Percentiles rank a stretch among this genome's conserved stretches.
Conservation (phyloP, 2,888 invertebrate species). For the Synergus umbraculus region DNA sequence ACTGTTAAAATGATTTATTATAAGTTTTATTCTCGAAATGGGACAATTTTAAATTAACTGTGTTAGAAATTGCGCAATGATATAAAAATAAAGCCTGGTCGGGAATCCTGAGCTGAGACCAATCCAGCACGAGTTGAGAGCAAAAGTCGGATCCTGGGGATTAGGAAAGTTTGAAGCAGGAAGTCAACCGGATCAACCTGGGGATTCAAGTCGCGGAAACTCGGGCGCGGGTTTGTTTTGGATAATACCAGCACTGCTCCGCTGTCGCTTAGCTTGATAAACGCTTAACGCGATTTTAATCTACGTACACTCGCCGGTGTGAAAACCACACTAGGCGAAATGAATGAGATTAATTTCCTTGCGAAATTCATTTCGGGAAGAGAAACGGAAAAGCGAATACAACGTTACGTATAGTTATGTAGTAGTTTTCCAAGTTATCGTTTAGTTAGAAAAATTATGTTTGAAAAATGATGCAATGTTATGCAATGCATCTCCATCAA, state of each 20-base stretch:
- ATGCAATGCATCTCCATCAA: neutral
- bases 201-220: conserved; percentile 46
- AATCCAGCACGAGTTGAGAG: conserved; percentile 7
- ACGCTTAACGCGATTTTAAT: conserved; percentile 41
- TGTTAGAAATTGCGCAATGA: too few species aligned
- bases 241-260: conserved; percentile 50
- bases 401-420: too few species aligned
- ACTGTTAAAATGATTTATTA: too few species aligned
- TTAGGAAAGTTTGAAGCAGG: conserved; percentile 55
- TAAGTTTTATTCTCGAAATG: too few species aligned
- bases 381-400: conserved; percentile 2
- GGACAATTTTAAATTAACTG: too few species aligned
- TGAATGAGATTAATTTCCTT: conserved; percentile 41
- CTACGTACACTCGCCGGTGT: conserved; percentile 11
- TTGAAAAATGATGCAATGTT: too few species aligned
- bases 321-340: conserved; percentile 37
- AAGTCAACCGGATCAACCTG: conserved; percentile 53
- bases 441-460: too few species aligned
- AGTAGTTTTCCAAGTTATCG: too few species aligned
- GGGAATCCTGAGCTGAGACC: neutral
- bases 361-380: conserved; percentile 17
- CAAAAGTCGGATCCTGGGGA: conserved; percentile 42
- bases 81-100: neutral
- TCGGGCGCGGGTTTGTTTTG: conserved; percentile 53
- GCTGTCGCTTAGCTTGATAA: conserved; percentile 39